Evolutionary conservation across 2,888 invertebrate species (phyloP), one percentile per base, ranked within the genome.

Genomic region (Philereme transversata): DNA sequence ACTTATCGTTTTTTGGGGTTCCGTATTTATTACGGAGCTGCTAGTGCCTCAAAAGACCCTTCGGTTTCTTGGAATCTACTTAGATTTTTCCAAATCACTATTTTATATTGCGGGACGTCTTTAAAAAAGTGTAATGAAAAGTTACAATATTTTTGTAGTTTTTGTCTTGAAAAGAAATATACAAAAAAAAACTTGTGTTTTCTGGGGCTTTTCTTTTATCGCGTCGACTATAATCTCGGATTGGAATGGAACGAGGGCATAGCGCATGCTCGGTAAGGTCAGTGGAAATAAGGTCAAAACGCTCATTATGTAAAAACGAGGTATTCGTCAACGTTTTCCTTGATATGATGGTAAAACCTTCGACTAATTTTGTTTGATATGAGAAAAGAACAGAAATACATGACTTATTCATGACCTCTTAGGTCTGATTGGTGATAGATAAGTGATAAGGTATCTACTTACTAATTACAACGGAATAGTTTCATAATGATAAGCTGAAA

Each of bases 181-280:
- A 22, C 22, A 3, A 22, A 22, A 22, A 22, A 22, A 22, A 22
- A 22, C 22, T 22, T 22, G 22, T 22, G 3, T 22, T 22, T 22
- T 22, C 22, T 22, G 47, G 62, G 60, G 45, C 44, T 49, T 57
- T 50, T 57, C 55, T 35, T 35, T 59, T 41, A 41, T n/a, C 6
- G 49, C 10, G 56, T 60, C 54, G 47, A 51, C 33, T 44, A 44
- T 56, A 48, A 62, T 60, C 50, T 64, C 57, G 36, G 36, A 10
- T 56, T 51, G 40, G 36, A 9, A 56, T 52, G 55, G 36, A 78
- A 68, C 68, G 74, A 79, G 77, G 74, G 60, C 76, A 72, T 67
- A 51, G 72, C 74, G 75, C 75, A 73, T 75, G 75, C 74, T 65
- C 64, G 48, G 57, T 73, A 65, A 78, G 77, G 78, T 62, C 75